Evolutionary conservation across 1,140 invertebrate genomes (phyloP), one percentile per base, ranked within the genome.

Genomic region (Liolophura sinensis): DNA sequence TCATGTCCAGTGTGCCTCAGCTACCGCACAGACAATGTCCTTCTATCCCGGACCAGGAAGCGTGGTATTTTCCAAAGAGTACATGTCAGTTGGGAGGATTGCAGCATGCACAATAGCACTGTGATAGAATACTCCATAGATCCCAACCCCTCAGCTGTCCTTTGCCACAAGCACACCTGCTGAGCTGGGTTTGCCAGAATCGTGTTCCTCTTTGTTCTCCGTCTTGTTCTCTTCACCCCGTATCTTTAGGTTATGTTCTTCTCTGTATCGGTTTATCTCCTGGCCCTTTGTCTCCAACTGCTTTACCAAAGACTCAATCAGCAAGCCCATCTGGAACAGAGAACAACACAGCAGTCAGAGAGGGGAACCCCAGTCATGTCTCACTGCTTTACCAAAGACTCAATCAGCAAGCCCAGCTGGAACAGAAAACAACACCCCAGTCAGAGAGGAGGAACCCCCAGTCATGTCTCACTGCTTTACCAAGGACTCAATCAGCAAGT

Each of bases 241-340:
- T 31, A 89, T 84, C 63, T 84, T 80, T 73, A 98, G 95, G 81
- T 95, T 93, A 78, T 97, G 88, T 75, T 93, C 91, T 78, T 96
- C 93, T 80, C 94, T 94, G 83, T 93, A 98, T 71, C 95, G 92
- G 81, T 97, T 95, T 48, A 98, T 92, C 85, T 97, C 94, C 59
- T 89, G 85, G 7, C 95, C 95, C 85, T 97, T 98, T 70, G 90
- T 89, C 48, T 90, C 87, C 16, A 97, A 84, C 82, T 96, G 92
- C 58, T 92, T 90, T 59, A 91, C 92, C 16, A 96, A 86, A 60
- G 87, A 87, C 78, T 91, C 89, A 60, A 95, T 89, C 3, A 93
- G 87, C 83, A 92, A 90, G 6, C 88, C 88, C 67, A 98, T 85
- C 88, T 92, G 80, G 22, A 86, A 84, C 82, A 66, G 70, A 70